phyloP scores from a whole-genome alignment of 2,888 invertebrate species.

The Acanthosepion lycidas region DNA sequence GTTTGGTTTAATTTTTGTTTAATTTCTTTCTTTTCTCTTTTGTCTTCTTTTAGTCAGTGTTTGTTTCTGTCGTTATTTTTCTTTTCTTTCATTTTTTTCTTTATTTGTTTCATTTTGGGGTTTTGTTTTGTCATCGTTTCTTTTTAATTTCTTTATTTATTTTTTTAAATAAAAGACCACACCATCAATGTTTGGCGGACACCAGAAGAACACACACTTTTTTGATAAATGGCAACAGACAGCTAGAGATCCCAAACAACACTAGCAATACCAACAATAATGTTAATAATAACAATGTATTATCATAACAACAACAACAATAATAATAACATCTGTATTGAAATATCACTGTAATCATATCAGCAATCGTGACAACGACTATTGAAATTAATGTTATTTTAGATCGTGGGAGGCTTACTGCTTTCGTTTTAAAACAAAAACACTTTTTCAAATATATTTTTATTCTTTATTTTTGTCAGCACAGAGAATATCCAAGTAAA shows the following conservation, averaged over 20 bases:
- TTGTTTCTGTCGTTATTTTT: background rate
- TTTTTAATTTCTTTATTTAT: background rate
- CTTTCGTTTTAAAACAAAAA: background rate
- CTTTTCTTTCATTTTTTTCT: background rate
- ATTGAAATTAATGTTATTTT: background rate
- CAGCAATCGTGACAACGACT: background rate
- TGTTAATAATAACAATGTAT: background rate
- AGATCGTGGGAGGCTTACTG: background rate
- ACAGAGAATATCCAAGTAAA: too few species aligned
- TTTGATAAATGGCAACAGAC: background rate
- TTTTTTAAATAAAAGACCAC: background rate
- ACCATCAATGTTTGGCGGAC: background rate
- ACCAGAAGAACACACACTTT: background rate
- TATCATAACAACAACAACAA: background rate
- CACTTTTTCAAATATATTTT: too few species aligned
- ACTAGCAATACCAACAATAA: background rate
- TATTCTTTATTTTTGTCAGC: too few species aligned
- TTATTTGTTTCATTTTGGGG: background rate
- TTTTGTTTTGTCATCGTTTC: background rate
- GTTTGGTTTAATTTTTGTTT: background rate
- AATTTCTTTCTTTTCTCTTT: background rate
- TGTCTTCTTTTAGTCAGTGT: too few species aligned
- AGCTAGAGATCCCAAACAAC: background rate
- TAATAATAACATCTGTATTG: background rate
- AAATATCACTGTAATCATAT: background rate